Conservation (phyloP, 2,797 vertebrate genomes). For the Rachycentron canadum region DNA sequence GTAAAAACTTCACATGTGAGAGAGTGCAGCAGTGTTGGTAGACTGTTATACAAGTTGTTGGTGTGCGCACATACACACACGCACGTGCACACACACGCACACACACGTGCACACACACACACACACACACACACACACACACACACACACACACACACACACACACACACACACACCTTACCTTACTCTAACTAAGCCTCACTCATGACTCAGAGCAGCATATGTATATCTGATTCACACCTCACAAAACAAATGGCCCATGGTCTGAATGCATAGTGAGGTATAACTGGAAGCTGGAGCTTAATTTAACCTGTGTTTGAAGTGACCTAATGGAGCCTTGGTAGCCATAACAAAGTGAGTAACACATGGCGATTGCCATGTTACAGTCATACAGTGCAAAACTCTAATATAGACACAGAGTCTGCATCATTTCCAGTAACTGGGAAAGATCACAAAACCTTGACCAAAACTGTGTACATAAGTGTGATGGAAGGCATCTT, state of each 20-base stretch:
- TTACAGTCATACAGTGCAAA: slow-evolving; percentile 23
- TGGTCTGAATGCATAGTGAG: slow-evolving; percentile 29
- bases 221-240: slow-evolving; percentile 55
- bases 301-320: slow-evolving; percentile 54
- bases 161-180: slow-evolving; percentile 17
- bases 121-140: slow-evolving; percentile 6
- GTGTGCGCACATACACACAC: neutral
- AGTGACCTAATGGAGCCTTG: slow-evolving; percentile 56
- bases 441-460: slow-evolving; percentile 14
- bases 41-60: slow-evolving; percentile 10
- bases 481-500: neutral
- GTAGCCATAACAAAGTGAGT: slow-evolving; percentile 44
- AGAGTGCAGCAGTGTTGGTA: slow-evolving; percentile 7
- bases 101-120: neutral
- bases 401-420: slow-evolving; percentile 3
- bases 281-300: slow-evolving; percentile 37
- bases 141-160: slow-evolving; percentile 5
- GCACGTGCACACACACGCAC: slow-evolving; percentile 5
- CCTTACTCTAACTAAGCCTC: neutral
- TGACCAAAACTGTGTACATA: slow-evolving; percentile 11
- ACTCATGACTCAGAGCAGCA: slow-evolving; percentile 46
- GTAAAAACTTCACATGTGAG: slow-evolving; percentile 49
- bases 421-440: slow-evolving; percentile 46
- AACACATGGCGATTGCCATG: slow-evolving; percentile 38
- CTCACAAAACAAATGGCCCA: slow-evolving; percentile 53